Evolutionary conservation across 2,113 vertebrate species (phyloP).

Genomic region (Craseonycteris thonglongyai): DNA sequence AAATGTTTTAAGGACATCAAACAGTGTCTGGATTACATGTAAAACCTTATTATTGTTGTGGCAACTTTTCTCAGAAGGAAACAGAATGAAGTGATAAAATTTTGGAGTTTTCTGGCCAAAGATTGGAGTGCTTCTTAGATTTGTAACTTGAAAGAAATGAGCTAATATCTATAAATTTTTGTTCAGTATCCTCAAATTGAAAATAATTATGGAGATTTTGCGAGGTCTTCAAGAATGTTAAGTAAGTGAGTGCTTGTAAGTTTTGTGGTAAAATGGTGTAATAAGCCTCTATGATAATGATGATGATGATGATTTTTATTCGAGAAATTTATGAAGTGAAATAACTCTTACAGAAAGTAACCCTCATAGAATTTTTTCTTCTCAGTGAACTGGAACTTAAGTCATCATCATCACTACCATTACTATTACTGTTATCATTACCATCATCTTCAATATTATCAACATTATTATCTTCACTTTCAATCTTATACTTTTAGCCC

Average conservation of each 20-base stretch:
- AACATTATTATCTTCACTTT: background rate
- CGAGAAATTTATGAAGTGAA: background rate
- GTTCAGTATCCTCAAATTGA: background rate
- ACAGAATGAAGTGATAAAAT: background rate
- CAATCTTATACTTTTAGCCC: background rate
- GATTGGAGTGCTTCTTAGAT: background rate
- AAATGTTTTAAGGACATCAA: background rate
- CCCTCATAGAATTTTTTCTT: background rate
- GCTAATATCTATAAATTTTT: background rate
- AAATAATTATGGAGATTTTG: background rate
- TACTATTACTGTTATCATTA: background rate
- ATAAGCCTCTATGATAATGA: background rate
- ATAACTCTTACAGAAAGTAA: background rate
- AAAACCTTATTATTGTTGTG: background rate
- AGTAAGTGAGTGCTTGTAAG: background rate
- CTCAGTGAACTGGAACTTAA: background rate
- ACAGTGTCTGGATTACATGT: background rate
- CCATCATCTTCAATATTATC: background rate
- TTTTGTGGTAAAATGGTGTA: background rate
- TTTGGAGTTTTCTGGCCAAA: background rate
- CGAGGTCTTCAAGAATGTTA: background rate
- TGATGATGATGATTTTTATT: background rate
- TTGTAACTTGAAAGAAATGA: background rate
- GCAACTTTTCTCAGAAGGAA: background rate
- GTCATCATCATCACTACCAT: background rate